phyloP scores from a whole-genome alignment of 2,113 vertebrate genomes.

The Mustela lutreola region DNA sequence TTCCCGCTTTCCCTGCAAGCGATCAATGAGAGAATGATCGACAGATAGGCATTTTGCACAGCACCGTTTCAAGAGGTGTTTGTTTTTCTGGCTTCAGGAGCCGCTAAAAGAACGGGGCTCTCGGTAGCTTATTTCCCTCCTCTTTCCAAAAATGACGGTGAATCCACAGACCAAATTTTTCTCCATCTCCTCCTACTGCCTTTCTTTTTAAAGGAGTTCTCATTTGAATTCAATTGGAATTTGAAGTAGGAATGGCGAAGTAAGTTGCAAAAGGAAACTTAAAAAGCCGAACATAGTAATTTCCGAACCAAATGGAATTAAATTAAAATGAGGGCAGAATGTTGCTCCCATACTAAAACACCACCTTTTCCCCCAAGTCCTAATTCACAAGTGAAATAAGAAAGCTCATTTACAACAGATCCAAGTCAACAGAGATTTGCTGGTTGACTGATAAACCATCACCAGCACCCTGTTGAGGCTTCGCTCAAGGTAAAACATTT shows the following conservation, averaged over 20 bases:
- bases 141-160: conserved; percentile 53
- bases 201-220: conserved; percentile 38
- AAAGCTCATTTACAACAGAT: not conserved
- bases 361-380: not conserved
- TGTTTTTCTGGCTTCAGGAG: conserved; percentile 52
- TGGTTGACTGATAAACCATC: conserved; percentile 54
- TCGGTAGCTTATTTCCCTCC: conserved; percentile 51
- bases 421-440: conserved; percentile 50
- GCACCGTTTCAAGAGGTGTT: conserved; percentile 29
- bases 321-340: conserved; percentile 25
- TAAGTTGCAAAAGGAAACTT: conserved; percentile 12
- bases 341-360: not conserved
- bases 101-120: conserved; percentile 62
- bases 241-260: conserved; percentile 15
- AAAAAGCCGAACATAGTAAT: conserved; percentile 32
- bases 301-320: conserved; percentile 16
- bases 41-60: conserved; percentile 56
- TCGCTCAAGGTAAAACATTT: conserved; percentile 70
- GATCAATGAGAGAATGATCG: conserved; percentile 40
- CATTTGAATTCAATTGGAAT: conserved; percentile 49
- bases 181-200: not conserved
- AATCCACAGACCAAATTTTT: conserved; percentile 44
- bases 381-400: not conserved
- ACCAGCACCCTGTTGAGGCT: not conserved
- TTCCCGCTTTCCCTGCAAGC: not conserved